phyloP scores from a whole-genome alignment of 92 coral and sea anemone species.

The Paramuricea clavata region DNA sequence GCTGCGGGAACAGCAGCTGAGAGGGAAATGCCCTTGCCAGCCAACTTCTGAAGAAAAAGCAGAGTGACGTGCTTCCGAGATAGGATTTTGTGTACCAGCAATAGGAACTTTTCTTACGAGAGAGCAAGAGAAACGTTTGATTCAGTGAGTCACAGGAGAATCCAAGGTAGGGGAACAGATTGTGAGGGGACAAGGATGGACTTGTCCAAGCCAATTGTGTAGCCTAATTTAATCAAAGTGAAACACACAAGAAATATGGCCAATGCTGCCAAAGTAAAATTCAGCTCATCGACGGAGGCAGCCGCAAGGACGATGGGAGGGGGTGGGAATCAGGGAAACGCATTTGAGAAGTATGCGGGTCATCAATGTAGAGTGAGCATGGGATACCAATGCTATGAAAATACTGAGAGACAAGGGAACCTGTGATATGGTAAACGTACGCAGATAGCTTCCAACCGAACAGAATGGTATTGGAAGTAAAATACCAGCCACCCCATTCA shows the following conservation, averaged over 20 bases:
- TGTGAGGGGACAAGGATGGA: conserved; percentile 12
- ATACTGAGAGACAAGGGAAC: not conserved
- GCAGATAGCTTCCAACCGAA: conserved; percentile 42
- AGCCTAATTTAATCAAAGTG: not conserved
- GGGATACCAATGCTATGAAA: conserved; percentile 26
- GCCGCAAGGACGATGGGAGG: not conserved
- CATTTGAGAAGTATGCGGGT: not conserved
- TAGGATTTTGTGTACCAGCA: not conserved
- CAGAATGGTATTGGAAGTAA: conserved; percentile 6
- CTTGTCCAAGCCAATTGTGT: not conserved
- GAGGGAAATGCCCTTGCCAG: conserved; percentile 52
- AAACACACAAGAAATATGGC: not conserved
- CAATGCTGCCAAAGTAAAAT: not conserved
- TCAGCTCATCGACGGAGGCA: not conserved
- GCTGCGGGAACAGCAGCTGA: conserved; percentile 64
- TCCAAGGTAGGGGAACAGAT: not conserved
- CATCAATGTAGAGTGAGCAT: conserved; percentile 37
- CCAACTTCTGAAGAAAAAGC: not conserved
- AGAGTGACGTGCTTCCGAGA: not conserved
- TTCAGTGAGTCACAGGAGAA: not conserved
- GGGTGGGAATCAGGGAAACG: not conserved
- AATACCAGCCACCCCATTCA: conserved; percentile 18
- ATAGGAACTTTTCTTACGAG: not conserved
- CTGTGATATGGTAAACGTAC: conserved; percentile 26
- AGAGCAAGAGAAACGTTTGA: not conserved